Percentiles rank a stretch among this genome's conserved stretches.
Conservation (phyloP, 1,140 invertebrate genomes). For the Pteromalus puparum region DNA sequence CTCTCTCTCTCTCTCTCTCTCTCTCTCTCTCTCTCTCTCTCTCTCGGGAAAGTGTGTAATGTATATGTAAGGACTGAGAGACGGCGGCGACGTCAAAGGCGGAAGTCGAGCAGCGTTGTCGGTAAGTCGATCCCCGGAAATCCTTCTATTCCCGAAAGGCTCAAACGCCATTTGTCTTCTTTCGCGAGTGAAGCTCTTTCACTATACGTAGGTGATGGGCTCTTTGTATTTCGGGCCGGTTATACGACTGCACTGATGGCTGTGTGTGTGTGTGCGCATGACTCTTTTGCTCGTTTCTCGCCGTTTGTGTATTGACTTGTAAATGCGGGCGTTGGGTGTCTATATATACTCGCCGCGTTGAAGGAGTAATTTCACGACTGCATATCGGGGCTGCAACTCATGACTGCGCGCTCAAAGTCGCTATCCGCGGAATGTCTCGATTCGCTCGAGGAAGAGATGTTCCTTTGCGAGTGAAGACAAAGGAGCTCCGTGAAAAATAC, state of each 20-base stretch:
- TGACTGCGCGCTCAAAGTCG: not conserved
- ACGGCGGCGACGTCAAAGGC: conserved; percentile 11
- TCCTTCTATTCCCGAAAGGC: conserved; percentile 41
- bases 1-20: no score
- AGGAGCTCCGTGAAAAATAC: no score
- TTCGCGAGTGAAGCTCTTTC: not conserved
- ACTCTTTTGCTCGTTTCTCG: not conserved
- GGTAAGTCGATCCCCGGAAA: conserved; percentile 34
- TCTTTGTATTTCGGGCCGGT: not conserved
- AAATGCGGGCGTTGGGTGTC: not conserved
- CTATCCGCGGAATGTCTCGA: not conserved
- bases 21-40: no score
- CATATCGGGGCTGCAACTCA: not conserved
- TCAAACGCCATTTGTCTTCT: conserved; percentile 45
- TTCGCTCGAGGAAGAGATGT: no score
- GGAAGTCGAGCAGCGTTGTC: not conserved
- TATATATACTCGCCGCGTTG: not conserved
- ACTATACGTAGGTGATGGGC: no score
- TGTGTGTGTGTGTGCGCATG: not conserved
- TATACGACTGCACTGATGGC: not conserved
- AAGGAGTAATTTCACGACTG: no score
- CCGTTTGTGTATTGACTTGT: not conserved
- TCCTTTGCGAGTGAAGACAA: no score
- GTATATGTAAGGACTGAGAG: conserved; percentile 2
- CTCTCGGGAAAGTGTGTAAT: not conserved